Base-by-base conservation (phyloP, 2,888 invertebrate species). In the Diadegma fenestrale region DNA sequence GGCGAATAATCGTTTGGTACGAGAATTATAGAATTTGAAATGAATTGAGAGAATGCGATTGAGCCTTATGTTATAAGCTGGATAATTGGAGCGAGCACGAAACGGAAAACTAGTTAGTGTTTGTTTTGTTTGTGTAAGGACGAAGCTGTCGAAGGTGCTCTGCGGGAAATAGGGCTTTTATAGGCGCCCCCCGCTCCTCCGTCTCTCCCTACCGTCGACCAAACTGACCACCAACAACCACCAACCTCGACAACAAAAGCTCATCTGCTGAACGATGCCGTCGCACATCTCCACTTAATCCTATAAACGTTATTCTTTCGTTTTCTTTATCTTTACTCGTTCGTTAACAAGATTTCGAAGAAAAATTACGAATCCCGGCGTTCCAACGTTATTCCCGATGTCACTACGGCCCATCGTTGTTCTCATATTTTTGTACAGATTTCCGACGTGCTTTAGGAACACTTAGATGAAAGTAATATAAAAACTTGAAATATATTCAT, bases 81-180 rank as follows among this genome's bases (percentile, higher is more conserved):
- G 45, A 73, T 69, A 66, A 69, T 61, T 58, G 37, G 73, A 84
- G 76, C 83, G 83, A 87, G 88, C 83, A 83, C 87, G 85, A 84
- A 26, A 89, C 86, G 86, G 84, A 90, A 92, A 91, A 92, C 89
- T 92, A 93, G 92, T 92, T 91, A 90, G 91, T 90, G 88, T 93
- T 91, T 93, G 90, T 93, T 88, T 92, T 93, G 91, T 93, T 93
- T 93, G 92, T 92, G 91, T 91, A 95, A 97, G 98, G 98, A 98
- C 95, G 98, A 98, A 96, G 98, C 97, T 93, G 97, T 98, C 95
- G 98, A 98, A 95, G 97, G 97, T 94, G 97, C 98, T 94, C 97
- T 98, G 94, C 97, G 97, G 94, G 98, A 98, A 95, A 97, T 98
- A 95, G 98, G 98, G 94, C 96, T 98, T 94, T 97, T 98, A 94